Conservation (phyloP, 1,140 invertebrate species). For the Drosophila suzukii region DNA sequence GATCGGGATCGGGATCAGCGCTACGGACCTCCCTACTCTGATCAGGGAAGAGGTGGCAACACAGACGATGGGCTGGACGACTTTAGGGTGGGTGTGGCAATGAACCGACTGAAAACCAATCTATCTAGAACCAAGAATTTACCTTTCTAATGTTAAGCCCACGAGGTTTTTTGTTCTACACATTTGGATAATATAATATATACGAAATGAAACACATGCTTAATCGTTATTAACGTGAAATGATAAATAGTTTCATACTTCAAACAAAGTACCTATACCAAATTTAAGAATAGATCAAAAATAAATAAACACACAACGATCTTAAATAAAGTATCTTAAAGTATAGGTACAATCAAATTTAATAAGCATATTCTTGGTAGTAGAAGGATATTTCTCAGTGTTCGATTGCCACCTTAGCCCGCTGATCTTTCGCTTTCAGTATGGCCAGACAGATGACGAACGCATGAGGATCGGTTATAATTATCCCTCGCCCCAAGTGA, state of each 20-base stretch:
- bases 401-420: not conserved
- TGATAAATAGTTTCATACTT: too few relatives aligned
- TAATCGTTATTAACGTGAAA: too few relatives aligned
- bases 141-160: too few relatives aligned
- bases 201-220: too few relatives aligned
- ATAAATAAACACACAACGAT: not conserved
- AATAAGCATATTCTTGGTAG: not conserved
- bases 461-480: constrained; percentile 73
- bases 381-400: not conserved
- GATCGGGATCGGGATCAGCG: constrained; percentile 77
- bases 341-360: too few relatives aligned
- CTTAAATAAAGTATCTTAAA: too few relatives aligned
- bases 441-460: constrained; percentile 79
- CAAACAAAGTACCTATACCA: too few relatives aligned
- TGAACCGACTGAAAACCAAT: not conserved
- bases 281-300: too few relatives aligned
- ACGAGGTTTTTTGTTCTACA: too few relatives aligned
- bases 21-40: constrained; percentile 79
- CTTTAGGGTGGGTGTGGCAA: constrained; percentile 71
- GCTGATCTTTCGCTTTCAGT: constrained; percentile 49
- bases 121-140: not conserved
- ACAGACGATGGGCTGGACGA: constrained; percentile 73
- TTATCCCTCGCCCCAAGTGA: constrained; percentile 60
- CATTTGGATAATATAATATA: too few relatives aligned
- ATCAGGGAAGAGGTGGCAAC: constrained; percentile 36